These are phyloP conservation scores for Diaprepes abbreviatus DNA, from an alignment of 2,888 invertebrate genomes.

Conservation along the genomic window DNA sequence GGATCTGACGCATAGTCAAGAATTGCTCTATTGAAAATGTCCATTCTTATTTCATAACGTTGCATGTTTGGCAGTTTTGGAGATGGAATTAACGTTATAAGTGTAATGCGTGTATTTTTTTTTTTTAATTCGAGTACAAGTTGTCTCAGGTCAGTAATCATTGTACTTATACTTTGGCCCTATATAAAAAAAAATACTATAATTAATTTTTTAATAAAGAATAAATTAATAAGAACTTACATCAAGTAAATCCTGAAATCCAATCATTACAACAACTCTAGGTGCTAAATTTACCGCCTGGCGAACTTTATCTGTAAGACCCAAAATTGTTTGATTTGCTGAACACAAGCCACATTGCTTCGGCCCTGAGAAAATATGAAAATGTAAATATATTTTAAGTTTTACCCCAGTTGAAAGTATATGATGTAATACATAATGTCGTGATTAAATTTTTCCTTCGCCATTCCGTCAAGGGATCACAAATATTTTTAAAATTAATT, in stretches of 20 bases:
- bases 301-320: slow-evolving; percentile 55
- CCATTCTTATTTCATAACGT: slow-evolving; percentile 53
- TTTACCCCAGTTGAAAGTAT: no score
- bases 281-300: slow-evolving; percentile 55
- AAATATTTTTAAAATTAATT: no score
- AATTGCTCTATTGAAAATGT: slow-evolving; percentile 58
- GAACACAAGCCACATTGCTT: slow-evolving; percentile 57
- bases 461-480: not conserved
- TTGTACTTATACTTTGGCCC: slow-evolving; percentile 55
- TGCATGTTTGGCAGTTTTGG: slow-evolving; percentile 54
- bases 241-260: slow-evolving; percentile 56
- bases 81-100: slow-evolving; percentile 57
- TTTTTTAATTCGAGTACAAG: slow-evolving; percentile 55
- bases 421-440: no score
- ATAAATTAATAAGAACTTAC: no score
- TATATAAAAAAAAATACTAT: slow-evolving; percentile 37
- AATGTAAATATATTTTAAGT: no score
- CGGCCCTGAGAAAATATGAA: slow-evolving; percentile 52
- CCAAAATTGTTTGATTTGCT: slow-evolving; percentile 55
- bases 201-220: no score
- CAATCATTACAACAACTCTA: slow-evolving; percentile 59
- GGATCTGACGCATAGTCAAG: slow-evolving; percentile 55
- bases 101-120: slow-evolving; percentile 55
- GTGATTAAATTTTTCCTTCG: no score
- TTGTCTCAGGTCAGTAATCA: slow-evolving; percentile 57